These are phyloP conservation scores for Ectemnius cavifrons DNA, from an alignment of 2,888 invertebrate species.

Conservation along the genomic window DNA sequence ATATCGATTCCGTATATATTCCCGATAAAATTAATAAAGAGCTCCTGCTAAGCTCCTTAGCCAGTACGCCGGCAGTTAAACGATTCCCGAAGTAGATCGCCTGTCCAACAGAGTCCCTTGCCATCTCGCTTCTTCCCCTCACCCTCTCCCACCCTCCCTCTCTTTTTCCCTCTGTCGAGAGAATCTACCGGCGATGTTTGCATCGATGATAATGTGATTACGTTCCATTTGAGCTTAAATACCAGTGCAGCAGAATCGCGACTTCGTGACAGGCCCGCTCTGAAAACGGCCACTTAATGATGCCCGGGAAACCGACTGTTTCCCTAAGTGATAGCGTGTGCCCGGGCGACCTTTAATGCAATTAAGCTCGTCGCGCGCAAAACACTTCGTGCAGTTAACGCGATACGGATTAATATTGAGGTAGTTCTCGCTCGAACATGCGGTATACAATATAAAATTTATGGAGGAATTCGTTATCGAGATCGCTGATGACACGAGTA, in stretches of 20 bases:
- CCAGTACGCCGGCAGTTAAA: conserved; percentile 51
- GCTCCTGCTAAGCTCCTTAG: conserved; percentile 66
- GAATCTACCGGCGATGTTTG: conserved; percentile 56
- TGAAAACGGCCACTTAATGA: conserved; percentile 37
- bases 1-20: conserved; percentile 64
- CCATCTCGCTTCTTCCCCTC: too few relatives aligned
- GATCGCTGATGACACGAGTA: not conserved
- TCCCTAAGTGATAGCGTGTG: conserved; percentile 19
- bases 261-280: conserved; percentile 44
- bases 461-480: not conserved
- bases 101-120: too few relatives aligned
- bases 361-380: conserved; percentile 16
- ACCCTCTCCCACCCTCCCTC: too few relatives aligned
- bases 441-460: not conserved
- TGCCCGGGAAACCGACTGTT: conserved; percentile 31
- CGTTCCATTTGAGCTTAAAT: conserved; percentile 39
- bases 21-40: conserved; percentile 73
- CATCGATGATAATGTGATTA: conserved; percentile 58
- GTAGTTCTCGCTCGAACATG: not conserved
- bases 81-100: conserved; percentile 48
- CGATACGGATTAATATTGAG: conserved; percentile 10
- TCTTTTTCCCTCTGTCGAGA: conserved; percentile 16
- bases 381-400: conserved; percentile 1
- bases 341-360: conserved; percentile 17
- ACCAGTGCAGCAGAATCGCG: conserved; percentile 25